These are phyloP conservation scores for Celastrina argiolus DNA, from an alignment of 2,888 invertebrate genomes.

Conservation along the genomic window DNA sequence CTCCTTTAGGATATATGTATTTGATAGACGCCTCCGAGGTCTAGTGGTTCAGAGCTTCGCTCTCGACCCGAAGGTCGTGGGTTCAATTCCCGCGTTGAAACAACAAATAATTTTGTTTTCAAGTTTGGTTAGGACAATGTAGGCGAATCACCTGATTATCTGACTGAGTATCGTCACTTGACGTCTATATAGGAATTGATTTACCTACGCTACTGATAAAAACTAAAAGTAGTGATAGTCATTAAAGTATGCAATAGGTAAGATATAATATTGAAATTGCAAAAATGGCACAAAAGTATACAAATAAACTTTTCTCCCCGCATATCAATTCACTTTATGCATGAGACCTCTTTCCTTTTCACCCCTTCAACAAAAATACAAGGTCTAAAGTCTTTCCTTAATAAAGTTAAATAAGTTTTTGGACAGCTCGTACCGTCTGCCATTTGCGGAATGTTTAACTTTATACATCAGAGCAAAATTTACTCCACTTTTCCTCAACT, in stretches of 20 bases:
- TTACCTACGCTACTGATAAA: background rate
- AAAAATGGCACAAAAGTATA: background rate
- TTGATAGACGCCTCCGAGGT: no score
- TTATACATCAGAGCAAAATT: background rate
- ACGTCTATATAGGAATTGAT: no score
- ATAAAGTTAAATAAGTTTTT: conserved; percentile 12
- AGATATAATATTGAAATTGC: background rate
- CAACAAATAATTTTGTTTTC: no score
- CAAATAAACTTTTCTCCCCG: background rate
- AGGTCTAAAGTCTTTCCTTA: background rate
- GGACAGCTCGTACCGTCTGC: background rate
- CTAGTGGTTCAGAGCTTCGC: no score
- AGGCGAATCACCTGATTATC: no score
- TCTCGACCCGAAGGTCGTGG: no score
- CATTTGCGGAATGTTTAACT: conserved; percentile 5
- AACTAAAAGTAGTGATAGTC: background rate
- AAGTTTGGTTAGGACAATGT: no score
- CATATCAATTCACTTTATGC: background rate
- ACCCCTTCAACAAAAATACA: conserved; percentile 14
- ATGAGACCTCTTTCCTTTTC: background rate
- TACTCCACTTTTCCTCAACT: background rate
- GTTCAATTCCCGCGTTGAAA: no score
- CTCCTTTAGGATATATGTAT: no score
- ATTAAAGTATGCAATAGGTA: background rate
- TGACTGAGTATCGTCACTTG: no score